A percentile compares a stretch with the other conserved stretches of the same genome.
These are phyloP conservation scores for Pangasius krempfi DNA, from an alignment of 2,797 vertebrate species.

Conservation along the genomic window DNA sequence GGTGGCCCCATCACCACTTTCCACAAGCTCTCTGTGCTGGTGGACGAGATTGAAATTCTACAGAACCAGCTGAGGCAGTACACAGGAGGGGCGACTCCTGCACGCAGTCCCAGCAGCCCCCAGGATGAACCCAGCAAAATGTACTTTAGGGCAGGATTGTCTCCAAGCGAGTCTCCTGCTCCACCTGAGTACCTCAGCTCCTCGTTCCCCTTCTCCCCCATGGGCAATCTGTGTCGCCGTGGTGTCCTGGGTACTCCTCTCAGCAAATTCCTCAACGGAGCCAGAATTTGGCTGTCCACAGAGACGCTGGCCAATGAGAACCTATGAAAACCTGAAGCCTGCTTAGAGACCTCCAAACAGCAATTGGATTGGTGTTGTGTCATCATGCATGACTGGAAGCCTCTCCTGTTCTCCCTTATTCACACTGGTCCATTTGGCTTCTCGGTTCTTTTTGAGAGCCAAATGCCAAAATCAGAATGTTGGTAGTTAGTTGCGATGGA, in stretches of 20 bases:
- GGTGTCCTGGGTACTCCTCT: conserved; percentile 88
- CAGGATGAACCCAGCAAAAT: conserved; percentile 70
- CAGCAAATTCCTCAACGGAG: conserved; percentile 95
- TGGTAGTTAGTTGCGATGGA: background rate
- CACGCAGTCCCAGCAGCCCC: conserved; percentile 60
- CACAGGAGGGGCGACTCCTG: conserved; percentile 66
- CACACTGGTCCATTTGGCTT: conserved; percentile 19
- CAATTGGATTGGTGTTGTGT: background rate
- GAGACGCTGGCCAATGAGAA: conserved; percentile 91
- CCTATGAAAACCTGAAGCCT: conserved; percentile 59
- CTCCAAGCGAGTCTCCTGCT: conserved; percentile 65
- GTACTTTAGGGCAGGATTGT: conserved; percentile 77
- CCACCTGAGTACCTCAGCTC: conserved; percentile 87
- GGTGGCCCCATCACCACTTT: conserved; percentile 86
- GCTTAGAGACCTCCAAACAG: background rate
- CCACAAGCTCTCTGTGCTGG: conserved; percentile 87
- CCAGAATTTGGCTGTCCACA: conserved; percentile 95
- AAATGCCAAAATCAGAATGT: background rate
- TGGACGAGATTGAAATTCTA: conserved; percentile 87
- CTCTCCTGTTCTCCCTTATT: background rate
- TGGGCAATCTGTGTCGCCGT: conserved; percentile 90
- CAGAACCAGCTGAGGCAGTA: conserved; percentile 83
- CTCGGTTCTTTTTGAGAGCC: background rate
- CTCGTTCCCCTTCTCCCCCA: conserved; percentile 93
- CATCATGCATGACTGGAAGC: background rate